phyloP scores from a whole-genome alignment of 2,888 invertebrate species.

The Harpalus rubripes region DNA sequence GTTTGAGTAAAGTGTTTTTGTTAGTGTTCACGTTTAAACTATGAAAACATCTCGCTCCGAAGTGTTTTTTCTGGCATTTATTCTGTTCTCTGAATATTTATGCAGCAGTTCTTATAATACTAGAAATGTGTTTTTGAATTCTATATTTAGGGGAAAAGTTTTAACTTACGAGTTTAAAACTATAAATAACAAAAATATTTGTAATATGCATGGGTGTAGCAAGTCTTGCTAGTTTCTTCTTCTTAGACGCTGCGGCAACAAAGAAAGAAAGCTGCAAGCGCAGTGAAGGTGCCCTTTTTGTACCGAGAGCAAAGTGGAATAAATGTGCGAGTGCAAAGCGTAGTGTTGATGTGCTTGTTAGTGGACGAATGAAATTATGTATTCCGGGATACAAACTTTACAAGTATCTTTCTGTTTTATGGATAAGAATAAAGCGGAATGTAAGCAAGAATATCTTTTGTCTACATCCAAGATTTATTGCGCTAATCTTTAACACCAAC shows the following conservation, averaged over 20 bases:
- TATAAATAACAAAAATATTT: constrained; percentile 55
- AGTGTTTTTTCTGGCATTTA: constrained; percentile 34
- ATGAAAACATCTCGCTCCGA: constrained; percentile 14
- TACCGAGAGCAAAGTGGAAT: constrained; percentile 49
- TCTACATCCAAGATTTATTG: background rate
- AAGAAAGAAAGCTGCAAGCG: constrained; percentile 20
- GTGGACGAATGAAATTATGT: constrained; percentile 57
- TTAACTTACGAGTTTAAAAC: constrained; percentile 30
- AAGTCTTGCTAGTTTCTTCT: constrained; percentile 5
- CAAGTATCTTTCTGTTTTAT: constrained; percentile 50
- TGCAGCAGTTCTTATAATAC: constrained; percentile 47
- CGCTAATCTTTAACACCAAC: background rate
- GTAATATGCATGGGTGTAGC: constrained; percentile 41
- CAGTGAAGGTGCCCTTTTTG: constrained; percentile 23
- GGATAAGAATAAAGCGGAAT: constrained; percentile 20
- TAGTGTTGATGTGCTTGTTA: constrained; percentile 57
- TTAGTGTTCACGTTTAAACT: constrained; percentile 12
- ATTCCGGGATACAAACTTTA: constrained; percentile 39
- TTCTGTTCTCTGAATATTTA: constrained; percentile 27
- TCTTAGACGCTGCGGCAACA: background rate
- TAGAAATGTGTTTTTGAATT: constrained; percentile 52
- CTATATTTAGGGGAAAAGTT: constrained; percentile 6
- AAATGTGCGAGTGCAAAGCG: constrained; percentile 56
- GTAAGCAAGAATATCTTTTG: background rate
- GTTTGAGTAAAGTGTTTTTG: background rate